Evolutionary conservation across 2,797 vertebrate genomes (phyloP), one percentile per base, ranked within the genome.

Genomic region (Semotilus atromaculatus): DNA sequence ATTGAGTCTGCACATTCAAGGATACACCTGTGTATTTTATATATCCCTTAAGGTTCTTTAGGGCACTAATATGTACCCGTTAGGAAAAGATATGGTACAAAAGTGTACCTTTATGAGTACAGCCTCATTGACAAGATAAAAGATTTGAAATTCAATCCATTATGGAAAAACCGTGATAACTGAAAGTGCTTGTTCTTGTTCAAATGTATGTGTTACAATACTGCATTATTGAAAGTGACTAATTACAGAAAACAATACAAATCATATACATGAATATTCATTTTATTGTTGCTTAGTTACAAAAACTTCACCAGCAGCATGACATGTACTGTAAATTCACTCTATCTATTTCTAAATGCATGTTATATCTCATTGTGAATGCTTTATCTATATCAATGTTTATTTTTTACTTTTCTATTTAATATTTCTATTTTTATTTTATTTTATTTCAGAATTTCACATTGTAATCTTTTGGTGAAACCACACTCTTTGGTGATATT

Each of bases 1-100:
- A 79, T 79, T 79, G 60, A 79, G 40, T 26, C 60, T 66, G 60
- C 60, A 66, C 1, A 26, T 79, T 79, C 77, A 79, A 79, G 77
- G 60, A 66, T 48, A 66, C 40, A 66, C 40, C 77, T 66, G 48
- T 48, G 48, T 34, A n/a, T 79, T 34, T 66, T 1, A 79, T 79
- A 60, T 80, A 31, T 51, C 13, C 77, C 60, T 66, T 66, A 79
- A 48, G 60, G 58, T 79, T 64, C 11, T 66, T 60, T 62, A 43
- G 43, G 55, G n/a, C 43, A 62, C 53, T 77, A 76, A 60, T 13
- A 43, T 60, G 75, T 43, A 80, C 43, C 77, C 60, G 3, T 66
- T 66, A 66, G n/a, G 36, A 66, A 66, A 31, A 66, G 60, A 66
- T 66, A 64, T 2, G 7, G 4, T 45, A 34, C 26, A 79, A 79